Percentiles rank a stretch among this genome's conserved stretches.
Conservation (phyloP, 2,888 invertebrate species). For the Polyommatus iphigenia region DNA sequence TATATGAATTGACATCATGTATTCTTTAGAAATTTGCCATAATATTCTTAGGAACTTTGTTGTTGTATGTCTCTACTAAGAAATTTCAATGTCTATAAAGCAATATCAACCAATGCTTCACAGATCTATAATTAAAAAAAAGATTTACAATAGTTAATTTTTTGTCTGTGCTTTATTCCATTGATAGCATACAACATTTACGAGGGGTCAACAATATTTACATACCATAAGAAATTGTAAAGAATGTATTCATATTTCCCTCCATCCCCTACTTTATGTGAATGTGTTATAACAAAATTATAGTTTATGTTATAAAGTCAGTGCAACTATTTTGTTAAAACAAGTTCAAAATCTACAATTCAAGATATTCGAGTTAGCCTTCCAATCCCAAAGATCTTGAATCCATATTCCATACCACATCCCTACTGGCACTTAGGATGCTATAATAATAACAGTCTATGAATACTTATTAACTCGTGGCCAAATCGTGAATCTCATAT, state of each 20-base stretch:
- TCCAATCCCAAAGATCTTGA: neutral
- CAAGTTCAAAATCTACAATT: neutral
- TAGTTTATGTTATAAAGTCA: neutral
- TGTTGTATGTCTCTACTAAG: neutral
- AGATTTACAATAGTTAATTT: neutral
- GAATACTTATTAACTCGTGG: neutral
- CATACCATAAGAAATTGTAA: too few relatives aligned
- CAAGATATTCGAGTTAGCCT: neutral
- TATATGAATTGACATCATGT: neutral
- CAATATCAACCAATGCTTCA: neutral
- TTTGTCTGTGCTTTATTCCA: neutral
- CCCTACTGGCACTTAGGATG: neutral
- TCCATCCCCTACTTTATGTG: neutral
- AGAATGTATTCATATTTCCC: neutral
- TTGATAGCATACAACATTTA: neutral
- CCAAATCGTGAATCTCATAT: constrained; percentile 11
- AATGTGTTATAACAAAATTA: neutral
- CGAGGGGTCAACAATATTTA: too few relatives aligned
- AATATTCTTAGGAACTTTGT: constrained; percentile 6
- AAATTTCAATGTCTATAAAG: neutral
- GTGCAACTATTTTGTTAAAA: neutral
- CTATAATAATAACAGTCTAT: neutral
- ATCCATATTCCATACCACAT: neutral
- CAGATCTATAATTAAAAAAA: neutral
- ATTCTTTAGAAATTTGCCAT: neutral